Evolutionary conservation across 1,140 invertebrate species (phyloP).

Genomic region (Drosophila santomea): DNA sequence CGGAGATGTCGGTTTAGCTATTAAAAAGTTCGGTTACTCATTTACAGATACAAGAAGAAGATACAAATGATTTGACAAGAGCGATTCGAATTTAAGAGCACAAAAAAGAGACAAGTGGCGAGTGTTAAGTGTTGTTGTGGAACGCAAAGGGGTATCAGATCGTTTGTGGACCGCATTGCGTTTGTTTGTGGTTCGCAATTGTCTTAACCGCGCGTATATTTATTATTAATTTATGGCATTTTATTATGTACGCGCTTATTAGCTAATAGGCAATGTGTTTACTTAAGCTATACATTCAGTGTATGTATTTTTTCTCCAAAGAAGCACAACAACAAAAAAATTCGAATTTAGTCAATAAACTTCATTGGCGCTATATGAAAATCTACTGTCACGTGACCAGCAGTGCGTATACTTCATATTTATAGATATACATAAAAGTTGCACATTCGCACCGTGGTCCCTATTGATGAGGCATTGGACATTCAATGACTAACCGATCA

Average conservation of each 20-base stretch:
- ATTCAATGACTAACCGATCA: slow-evolving; percentile 14
- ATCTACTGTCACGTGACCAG: slow-evolving; percentile 20
- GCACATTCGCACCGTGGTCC: slow-evolving; percentile 41
- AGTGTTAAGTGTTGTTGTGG: slow-evolving; percentile 13
- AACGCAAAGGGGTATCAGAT: slow-evolving; percentile 40
- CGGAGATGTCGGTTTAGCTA: neutral
- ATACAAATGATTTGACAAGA: too few species aligned
- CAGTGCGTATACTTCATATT: slow-evolving; percentile 55
- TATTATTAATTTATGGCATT: slow-evolving; percentile 63
- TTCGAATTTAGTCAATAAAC: slow-evolving; percentile 4
- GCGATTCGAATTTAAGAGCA: neutral
- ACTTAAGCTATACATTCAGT: slow-evolving; percentile 23
- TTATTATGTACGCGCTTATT: slow-evolving; percentile 44
- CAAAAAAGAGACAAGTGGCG: neutral
- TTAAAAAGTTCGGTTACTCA: neutral
- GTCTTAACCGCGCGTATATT: slow-evolving; percentile 46
- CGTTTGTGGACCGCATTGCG: slow-evolving; percentile 18
- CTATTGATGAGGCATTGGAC: slow-evolving; percentile 2
- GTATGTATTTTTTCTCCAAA: neutral
- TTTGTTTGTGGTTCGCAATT: slow-evolving; percentile 43
- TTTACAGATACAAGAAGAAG: too few species aligned
- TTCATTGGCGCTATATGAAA: slow-evolving; percentile 2
- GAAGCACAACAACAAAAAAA: neutral
- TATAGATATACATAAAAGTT: slow-evolving; percentile 2
- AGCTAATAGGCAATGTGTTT: slow-evolving; percentile 49